A percentile compares a stretch with the other conserved stretches of the same genome.
Evolutionary conservation across 2,113 vertebrate species (phyloP).

Genomic region (Pangasianodon hypophthalmus): DNA sequence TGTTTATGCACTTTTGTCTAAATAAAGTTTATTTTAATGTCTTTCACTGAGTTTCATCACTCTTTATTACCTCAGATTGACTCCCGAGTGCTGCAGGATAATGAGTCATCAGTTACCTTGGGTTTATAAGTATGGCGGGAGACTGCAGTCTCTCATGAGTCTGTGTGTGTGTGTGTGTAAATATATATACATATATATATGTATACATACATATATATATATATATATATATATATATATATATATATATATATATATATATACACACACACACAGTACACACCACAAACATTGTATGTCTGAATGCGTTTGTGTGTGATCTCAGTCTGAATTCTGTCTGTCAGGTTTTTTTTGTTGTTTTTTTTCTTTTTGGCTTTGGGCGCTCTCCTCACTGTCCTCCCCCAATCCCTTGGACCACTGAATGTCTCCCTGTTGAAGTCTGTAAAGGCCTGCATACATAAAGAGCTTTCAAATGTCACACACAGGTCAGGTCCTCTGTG

Average conservation of each 20-base stretch:
- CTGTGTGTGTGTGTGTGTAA: background rate
- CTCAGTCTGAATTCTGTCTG: background rate
- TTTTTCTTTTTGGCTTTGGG: background rate
- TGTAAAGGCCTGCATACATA: slow-evolving; percentile 26
- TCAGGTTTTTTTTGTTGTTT: background rate
- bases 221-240: background rate
- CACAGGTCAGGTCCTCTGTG: slow-evolving; percentile 55
- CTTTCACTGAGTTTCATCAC: slow-evolving; percentile 2
- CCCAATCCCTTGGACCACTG: background rate
- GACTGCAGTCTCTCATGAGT: background rate
- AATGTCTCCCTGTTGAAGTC: slow-evolving; percentile 28
- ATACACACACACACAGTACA: too few relatives aligned
- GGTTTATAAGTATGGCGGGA: background rate
- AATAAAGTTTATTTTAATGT: background rate
- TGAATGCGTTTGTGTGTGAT: background rate
- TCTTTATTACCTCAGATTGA: background rate
- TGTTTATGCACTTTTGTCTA: background rate
- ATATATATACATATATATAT: background rate
- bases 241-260: background rate
- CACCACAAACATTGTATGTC: background rate
- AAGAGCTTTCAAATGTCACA: slow-evolving; percentile 48
- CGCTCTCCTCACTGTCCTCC: background rate
- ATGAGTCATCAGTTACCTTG: slow-evolving; percentile 19
- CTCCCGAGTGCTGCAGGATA: background rate
- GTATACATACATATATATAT: too few relatives aligned